A percentile compares a stretch with the other conserved stretches of the same genome.
Conservation (phyloP, 2,797 vertebrate genomes). For the Eidolon dupreanum region DNA sequence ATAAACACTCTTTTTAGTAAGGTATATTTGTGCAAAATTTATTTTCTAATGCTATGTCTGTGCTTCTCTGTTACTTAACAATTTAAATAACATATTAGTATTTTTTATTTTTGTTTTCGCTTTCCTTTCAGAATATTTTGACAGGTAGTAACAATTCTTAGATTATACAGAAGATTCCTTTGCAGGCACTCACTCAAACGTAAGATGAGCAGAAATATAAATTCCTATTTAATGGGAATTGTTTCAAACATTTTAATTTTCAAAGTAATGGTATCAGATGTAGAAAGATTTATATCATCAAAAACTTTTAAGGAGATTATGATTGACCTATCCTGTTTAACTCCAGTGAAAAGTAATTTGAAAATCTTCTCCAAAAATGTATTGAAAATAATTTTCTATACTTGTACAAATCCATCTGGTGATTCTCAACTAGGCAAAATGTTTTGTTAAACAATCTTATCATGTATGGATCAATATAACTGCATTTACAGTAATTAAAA, state of each 20-base stretch:
- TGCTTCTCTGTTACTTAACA: neutral
- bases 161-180: neutral
- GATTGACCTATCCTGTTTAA: neutral
- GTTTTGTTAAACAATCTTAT: neutral
- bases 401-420: neutral
- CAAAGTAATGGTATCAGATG: slow-evolving; percentile 17
- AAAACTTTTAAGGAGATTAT: neutral
- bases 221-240: neutral
- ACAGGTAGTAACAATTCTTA: neutral
- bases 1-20: neutral
- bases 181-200: neutral
- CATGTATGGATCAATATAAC: neutral
- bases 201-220: neutral
- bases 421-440: neutral
- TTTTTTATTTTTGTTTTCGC: slow-evolving; percentile 28
- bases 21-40: neutral
- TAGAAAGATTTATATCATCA: neutral
- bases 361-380: neutral
- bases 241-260: slow-evolving; percentile 27
- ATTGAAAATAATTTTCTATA: neutral
- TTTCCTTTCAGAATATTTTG: slow-evolving; percentile 37
- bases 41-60: neutral
- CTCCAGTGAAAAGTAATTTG: slow-evolving; percentile 13
- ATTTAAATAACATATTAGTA: slow-evolving; percentile 13
- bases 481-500: neutral